These are phyloP conservation scores for Orthosia incerta DNA, from an alignment of 2,888 invertebrate genomes.

Conservation along the genomic window DNA sequence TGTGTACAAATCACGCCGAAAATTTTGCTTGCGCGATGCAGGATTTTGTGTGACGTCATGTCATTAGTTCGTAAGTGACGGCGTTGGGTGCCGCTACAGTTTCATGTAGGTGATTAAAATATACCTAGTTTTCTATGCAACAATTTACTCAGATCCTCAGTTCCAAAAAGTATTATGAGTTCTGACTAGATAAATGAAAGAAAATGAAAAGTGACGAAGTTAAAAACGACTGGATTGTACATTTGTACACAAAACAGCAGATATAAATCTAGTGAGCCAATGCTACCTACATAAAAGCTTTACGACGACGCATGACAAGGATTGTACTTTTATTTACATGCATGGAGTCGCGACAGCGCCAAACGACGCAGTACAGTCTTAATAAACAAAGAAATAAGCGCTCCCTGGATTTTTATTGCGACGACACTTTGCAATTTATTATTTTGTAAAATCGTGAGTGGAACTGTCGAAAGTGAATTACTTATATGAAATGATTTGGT, in stretches of 20 bases:
- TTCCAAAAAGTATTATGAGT: too few relatives aligned
- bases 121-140: too few relatives aligned
- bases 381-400: constrained; percentile 54
- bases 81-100: too few relatives aligned
- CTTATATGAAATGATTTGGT: constrained; percentile 32
- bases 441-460: constrained; percentile 15
- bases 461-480: constrained; percentile 25
- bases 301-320: constrained; percentile 42
- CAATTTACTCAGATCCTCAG: too few relatives aligned
- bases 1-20: too few relatives aligned
- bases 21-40: too few relatives aligned
- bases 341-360: constrained; percentile 31
- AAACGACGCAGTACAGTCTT: constrained; percentile 24
- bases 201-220: too few relatives aligned
- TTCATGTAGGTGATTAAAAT: too few relatives aligned
- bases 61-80: too few relatives aligned
- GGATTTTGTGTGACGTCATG: too few relatives aligned
- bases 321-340: constrained; percentile 53
- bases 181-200: too few relatives aligned
- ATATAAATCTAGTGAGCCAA: constrained; percentile 52
- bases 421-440: constrained; percentile 33
- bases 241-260: constrained; percentile 17
- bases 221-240: too few relatives aligned
- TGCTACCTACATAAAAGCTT: constrained; percentile 49
- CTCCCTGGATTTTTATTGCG: constrained; percentile 50